These are phyloP conservation scores for Osmerus mordax DNA, from an alignment of 2,113 vertebrate species.

Conservation along the genomic window DNA sequence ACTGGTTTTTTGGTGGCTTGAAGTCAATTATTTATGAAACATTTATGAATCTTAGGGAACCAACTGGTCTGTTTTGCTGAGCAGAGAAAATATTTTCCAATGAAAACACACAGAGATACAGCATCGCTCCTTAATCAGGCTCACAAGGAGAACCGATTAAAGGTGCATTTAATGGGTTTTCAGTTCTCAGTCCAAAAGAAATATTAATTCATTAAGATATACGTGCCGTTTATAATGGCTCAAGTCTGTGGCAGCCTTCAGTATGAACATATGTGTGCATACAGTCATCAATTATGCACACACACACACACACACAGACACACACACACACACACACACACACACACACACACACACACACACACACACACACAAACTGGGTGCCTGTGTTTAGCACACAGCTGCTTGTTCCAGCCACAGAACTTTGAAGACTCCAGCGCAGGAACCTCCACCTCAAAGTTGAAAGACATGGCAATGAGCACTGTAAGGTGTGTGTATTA, in stretches of 20 bases:
- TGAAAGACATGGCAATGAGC: constrained; percentile 46
- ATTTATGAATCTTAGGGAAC: neutral
- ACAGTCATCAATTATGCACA: neutral
- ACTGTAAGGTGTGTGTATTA: constrained; percentile 34
- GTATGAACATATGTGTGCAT: too few species aligned
- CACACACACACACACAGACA: too few species aligned
- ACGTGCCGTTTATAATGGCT: too few species aligned
- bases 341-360: too few species aligned
- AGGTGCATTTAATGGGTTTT: neutral
- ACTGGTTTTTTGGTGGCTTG: neutral
- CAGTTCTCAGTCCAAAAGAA: neutral
- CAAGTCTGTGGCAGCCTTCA: too few species aligned
- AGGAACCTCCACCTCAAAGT: constrained; percentile 38
- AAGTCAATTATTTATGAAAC: neutral
- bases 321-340: too few species aligned
- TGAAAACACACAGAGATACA: neutral
- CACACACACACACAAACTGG: neutral
- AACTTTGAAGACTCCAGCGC: constrained; percentile 55
- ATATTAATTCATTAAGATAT: neutral
- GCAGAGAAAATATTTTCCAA: constrained; percentile 1
- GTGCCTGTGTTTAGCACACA: constrained; percentile 28
- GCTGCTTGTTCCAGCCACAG: constrained; percentile 39
- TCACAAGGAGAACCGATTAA: neutral
- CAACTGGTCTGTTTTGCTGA: neutral
- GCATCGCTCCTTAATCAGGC: neutral